Evolutionary conservation across 2,797 vertebrate genomes (phyloP), one percentile per base, ranked within the genome.

Genomic region (Clamator glandarius): DNA sequence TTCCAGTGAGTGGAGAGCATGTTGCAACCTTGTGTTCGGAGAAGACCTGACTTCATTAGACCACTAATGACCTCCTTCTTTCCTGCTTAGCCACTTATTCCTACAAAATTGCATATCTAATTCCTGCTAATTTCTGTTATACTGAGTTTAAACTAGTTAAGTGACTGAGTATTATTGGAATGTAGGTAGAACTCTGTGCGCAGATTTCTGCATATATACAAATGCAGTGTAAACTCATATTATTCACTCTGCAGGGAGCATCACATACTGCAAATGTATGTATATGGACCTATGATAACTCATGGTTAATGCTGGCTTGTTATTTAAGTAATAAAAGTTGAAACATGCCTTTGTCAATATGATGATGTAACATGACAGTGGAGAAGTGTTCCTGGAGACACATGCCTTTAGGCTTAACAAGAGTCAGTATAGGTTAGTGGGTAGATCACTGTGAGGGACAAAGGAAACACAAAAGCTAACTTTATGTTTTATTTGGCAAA

Each of bases 341-440:
- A 89, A 75, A 75, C 7, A 42, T 51, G 9, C 17, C 58, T 63
- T 18, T 69, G 29, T 29, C 39, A 61, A 48, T 35, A 28, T 42
- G 33, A 66, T 77, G 21, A 66, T 77, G 21, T 44, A 68, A 78
- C 52, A 63, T 4, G 17, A 44, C 18, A 87, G 25, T 17, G 23
- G 75, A 29, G 35, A 84, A 66, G 6, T 58, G 13, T 17, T 75
- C 41, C 26, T 84, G 66, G 88, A 86, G 36, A 69, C 12, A 50
- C 3, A 9, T 17, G 15, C 3, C 8, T 87, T 77, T 74, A 0
- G 0, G 5, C 6, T 78, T 39, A 74, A n/a, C 6, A 61, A 35
- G 17, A 31, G 23, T 63, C 52, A 64, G 29, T 25, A 81, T 8
- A 68, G 39, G n/a, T 12, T 68, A 64, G 31, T 25, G 21, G 14